phyloP scores from a whole-genome alignment of 2,113 vertebrate genomes.

The Lipotes vexillifer region DNA sequence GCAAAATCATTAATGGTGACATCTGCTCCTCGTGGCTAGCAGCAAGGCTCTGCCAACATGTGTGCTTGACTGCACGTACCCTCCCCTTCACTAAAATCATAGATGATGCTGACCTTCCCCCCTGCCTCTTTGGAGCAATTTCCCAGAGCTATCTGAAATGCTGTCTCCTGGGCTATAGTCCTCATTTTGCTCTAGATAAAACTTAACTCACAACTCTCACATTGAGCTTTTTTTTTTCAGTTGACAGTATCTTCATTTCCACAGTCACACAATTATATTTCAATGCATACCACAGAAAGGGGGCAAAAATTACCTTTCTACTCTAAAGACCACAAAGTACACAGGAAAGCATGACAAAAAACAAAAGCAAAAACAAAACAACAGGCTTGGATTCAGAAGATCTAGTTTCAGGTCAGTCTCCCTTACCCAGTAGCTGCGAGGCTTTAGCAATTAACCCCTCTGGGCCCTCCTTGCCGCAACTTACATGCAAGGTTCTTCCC shows the following conservation, averaged over 20 bases:
- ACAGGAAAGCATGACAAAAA: neutral
- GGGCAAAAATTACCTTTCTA: neutral
- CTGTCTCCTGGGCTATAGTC: neutral
- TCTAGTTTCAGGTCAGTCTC: neutral
- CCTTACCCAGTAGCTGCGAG: neutral
- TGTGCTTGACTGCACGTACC: neutral
- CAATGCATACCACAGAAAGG: neutral
- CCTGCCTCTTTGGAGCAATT: neutral
- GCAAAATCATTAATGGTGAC: neutral
- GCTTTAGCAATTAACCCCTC: neutral
- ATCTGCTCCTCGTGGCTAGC: neutral
- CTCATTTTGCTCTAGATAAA: neutral
- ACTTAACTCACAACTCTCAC: neutral
- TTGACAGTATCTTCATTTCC: neutral
- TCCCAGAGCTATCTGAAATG: neutral
- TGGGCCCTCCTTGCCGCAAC: neutral
- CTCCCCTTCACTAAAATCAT: neutral
- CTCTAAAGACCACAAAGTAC: neutral
- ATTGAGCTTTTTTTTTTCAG: neutral
- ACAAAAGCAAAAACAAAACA: neutral
- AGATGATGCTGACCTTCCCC: neutral
- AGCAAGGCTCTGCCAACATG: neutral
- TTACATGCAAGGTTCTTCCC: neutral
- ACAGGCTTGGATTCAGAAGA: neutral
- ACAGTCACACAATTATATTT: neutral